Base-by-base conservation (phyloP, 2,113 vertebrate species). In the Siniperca knerii region DNA sequence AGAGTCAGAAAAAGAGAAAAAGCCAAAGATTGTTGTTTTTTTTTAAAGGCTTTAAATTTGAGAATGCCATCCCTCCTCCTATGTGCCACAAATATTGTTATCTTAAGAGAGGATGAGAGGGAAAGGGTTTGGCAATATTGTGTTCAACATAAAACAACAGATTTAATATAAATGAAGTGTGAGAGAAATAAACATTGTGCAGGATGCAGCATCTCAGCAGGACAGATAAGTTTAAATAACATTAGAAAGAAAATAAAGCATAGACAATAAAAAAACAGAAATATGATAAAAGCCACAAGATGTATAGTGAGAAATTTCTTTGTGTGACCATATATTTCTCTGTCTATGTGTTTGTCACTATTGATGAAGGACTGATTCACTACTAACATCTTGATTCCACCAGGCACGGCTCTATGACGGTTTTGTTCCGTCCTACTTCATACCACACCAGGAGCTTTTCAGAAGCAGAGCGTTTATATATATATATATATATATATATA, bases 51-150 rank as follows among this genome's bases (percentile, higher is more conserved):
- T 92, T 85, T 69, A 64, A 62, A 10, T 84, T 78, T 75, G n/a
- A 72, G 72, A 88, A 86, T 69, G 79, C 57, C 77, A 75, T 82
- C 48, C 25, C 42, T 64, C 50, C 16, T 83, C 79, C 87, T 83
- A 60, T 52, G 58, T 68, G 74, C 64, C 60, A 48, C 33, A 80
- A 79, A 81, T 64, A 79, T 48, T 89, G 61, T 61, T 88, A 55
- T 76, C 16, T 78, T 52, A 79, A 65, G 57, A 80, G 16, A 77
- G 46, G 55, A 29, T 54, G 7, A 82, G 33, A 72, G 29, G 60
- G 33, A 65, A 29, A 84, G 29, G 18, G 64, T 79, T 58, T 52
- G 18, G 44, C 20, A 52, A 50, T 57, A 52, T 61, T 73, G n/a
- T 77, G 48, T 69, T 44, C 25, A 67, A 71, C 60, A 7, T 40